A percentile compares a stretch with the other conserved stretches of the same genome.
These are phyloP conservation scores for Callyntrura guangdongensis DNA, from an alignment of 2,888 invertebrate species.

Conservation along the genomic window DNA sequence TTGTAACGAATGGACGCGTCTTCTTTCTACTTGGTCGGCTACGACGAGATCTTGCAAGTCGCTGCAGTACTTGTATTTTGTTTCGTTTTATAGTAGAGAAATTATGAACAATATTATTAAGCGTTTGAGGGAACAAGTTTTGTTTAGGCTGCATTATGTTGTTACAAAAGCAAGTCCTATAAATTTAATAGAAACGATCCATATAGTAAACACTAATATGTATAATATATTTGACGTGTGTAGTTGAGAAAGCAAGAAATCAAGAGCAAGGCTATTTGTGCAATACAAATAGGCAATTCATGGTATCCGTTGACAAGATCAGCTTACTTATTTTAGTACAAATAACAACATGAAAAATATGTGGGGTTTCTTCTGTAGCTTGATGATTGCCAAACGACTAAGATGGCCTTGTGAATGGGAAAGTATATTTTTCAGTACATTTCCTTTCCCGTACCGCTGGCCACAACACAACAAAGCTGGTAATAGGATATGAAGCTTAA, in stretches of 20 bases:
- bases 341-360: constrained; percentile 45
- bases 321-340: constrained; percentile 15
- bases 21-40: constrained; percentile 14
- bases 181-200: constrained; percentile 43
- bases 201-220: neutral
- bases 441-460: too few species aligned
- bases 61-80: neutral
- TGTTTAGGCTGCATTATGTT: too few species aligned
- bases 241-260: too few species aligned
- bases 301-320: constrained; percentile 18
- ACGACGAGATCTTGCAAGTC: neutral
- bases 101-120: constrained; percentile 18
- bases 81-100: neutral
- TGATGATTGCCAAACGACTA: constrained; percentile 67
- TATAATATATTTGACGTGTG: too few species aligned
- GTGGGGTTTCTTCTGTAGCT: constrained; percentile 48
- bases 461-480: neutral
- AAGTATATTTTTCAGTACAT: too few species aligned
- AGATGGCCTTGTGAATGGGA: constrained; percentile 68
- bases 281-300: neutral
- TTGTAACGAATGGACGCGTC: constrained; percentile 26
- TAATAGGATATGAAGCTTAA: neutral
- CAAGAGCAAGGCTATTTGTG: neutral
- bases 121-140: too few species aligned
- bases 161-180: neutral